Evolutionary conservation across 2,888 invertebrate species (phyloP).

Genomic region (Andricus curvator): DNA sequence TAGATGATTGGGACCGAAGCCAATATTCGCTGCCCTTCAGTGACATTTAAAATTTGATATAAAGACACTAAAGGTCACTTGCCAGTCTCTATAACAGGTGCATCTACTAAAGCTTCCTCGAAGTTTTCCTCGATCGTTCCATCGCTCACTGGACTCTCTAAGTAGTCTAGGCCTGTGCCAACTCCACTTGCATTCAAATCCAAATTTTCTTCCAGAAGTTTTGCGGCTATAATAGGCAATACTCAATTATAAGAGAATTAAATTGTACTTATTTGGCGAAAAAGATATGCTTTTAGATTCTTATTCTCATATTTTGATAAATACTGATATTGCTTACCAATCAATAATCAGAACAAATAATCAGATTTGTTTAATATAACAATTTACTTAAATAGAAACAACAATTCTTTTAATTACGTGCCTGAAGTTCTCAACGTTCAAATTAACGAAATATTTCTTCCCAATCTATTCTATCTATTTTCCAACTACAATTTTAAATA

Average conservation of each 20-base stretch:
- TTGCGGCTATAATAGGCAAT: constrained; percentile 66
- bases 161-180: constrained; percentile 77
- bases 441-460: too few species aligned
- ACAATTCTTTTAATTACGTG: too few species aligned
- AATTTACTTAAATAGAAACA: too few species aligned
- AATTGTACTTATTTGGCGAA: neutral
- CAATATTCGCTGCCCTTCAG: constrained; percentile 44
- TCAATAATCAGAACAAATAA: too few species aligned
- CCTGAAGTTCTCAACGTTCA: too few species aligned
- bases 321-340: too few species aligned
- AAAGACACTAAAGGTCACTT: constrained; percentile 64
- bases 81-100: constrained; percentile 79
- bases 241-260: constrained; percentile 38
- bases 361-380: too few species aligned
- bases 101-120: constrained; percentile 90
- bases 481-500: too few species aligned
- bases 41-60: constrained; percentile 42
- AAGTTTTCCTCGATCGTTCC: constrained; percentile 95
- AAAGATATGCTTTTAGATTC: neutral
- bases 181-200: constrained; percentile 71
- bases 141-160: constrained; percentile 88
- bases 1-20: neutral
- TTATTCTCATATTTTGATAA: too few species aligned
- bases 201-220: constrained; percentile 75
- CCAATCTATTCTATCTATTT: too few species aligned